Evolutionary conservation across 2,797 vertebrate species (phyloP).

Genomic region (Megaceryle alcyon): DNA sequence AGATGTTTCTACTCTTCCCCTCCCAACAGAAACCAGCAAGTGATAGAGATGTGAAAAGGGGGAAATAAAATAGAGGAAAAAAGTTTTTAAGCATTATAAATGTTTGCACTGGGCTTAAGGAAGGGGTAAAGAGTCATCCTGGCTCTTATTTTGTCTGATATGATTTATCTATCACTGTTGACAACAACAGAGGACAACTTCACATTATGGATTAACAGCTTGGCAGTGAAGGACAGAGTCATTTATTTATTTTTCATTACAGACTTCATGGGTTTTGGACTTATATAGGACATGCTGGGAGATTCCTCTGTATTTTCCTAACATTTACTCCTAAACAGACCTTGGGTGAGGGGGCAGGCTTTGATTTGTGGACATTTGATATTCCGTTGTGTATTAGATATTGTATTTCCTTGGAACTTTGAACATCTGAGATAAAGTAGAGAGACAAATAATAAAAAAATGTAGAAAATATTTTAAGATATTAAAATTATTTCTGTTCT

Average conservation of each 20-base stretch:
- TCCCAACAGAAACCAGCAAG: not conserved
- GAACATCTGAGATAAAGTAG: not conserved
- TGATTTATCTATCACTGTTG: conserved; percentile 31
- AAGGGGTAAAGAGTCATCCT: not conserved
- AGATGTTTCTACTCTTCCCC: not conserved
- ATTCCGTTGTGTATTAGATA: not conserved
- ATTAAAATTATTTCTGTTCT: not conserved
- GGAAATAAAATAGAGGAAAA: not conserved
- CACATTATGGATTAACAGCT: conserved; percentile 32
- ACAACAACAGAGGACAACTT: conserved; percentile 2
- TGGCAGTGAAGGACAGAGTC: conserved; percentile 43
- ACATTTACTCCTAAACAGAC: not conserved
- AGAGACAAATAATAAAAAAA: not conserved
- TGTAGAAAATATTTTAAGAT: not conserved
- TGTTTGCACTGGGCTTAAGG: not conserved
- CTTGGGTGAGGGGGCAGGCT: not conserved
- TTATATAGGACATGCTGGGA: not conserved
- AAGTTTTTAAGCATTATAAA: not conserved
- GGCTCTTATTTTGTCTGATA: not conserved
- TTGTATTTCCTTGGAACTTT: not conserved
- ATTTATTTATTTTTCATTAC: conserved; percentile 58
- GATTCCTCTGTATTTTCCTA: conserved; percentile 29
- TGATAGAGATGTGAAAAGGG: not conserved
- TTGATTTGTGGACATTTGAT: conserved; percentile 41
- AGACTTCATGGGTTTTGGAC: conserved; percentile 14